Evolutionary conservation across 2,888 invertebrate species (phyloP), one percentile per base, ranked within the genome.

Genomic region (Cephalotes varians): DNA sequence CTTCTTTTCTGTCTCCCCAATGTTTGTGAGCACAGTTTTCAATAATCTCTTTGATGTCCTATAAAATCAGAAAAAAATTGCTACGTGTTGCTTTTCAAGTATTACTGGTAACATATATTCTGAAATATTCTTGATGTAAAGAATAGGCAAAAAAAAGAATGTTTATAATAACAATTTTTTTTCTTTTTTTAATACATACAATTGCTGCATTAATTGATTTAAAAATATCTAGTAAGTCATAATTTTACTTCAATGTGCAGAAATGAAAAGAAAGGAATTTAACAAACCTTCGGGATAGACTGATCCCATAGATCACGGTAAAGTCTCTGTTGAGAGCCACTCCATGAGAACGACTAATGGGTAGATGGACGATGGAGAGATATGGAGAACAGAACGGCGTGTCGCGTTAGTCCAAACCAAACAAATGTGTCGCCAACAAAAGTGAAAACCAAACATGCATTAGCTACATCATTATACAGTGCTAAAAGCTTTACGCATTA

Each of bases 1-100:
- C 99, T 91, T 99, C 99, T 94, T 99, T 99, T 81, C 99, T 95
- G 93, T 99, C 99, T 51, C 98, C 97, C 98, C 99, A 99, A 92
- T 98, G 98, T 37, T 98, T 97, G 93, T 98, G 98, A 76, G 98
- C 97, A 94, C 99, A 98, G 90, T 97, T 96, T 54, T 97, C 97
- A 86, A 99, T 97, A 92, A 99, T 98, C 91, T 98, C 97, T 88
- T 96, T 96, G 88, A 98, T 97, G 93, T 98, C 97, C 96, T 98
- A 94, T 34, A 94, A 94, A 91, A 85, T 21, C 25, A 58, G 10
- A 81, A 83, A 44, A n/a, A 12, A 7, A 51, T 21, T 4, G 5
- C 28, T 21, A 44, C 31, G 51, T 51, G 10, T 18, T 31, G 44
- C 34, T 69, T 77, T 56, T 1, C 21, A 31, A 34, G 0, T 21